Base-by-base conservation (phyloP, 2,113 vertebrate species). In the Hipposideros armiger region DNA sequence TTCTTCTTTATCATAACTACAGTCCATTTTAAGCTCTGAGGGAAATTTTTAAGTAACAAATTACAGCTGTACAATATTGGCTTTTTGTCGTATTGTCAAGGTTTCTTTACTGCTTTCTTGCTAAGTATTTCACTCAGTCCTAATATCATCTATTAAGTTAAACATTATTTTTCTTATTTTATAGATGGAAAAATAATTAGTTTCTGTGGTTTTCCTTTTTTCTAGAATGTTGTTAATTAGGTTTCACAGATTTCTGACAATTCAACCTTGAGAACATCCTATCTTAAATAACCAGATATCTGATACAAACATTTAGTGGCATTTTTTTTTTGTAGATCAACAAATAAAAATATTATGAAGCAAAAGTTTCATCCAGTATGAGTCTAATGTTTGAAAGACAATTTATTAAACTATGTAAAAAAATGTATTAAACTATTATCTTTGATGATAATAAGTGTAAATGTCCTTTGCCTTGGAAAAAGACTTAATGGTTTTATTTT, bases 121-220 rank as follows among this genome's bases (percentile, higher is more conserved):
- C 70, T 88, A 85, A 89, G 50, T 52, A 58, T 52, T 88, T 54
- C 58, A 52, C 24, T 94, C 10, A 19, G 11, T 45, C 36, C 45
- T 90, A 72, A 88, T 26, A 90, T 86, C 70, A 81, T 78, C 36
- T 86, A 42, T 14, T 88, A 62, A 83, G 26, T 92, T 62, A 84
- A 84, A 50, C 11, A 74, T 88, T 26, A 85, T 22, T 91, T 67
- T 80, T 90, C 60, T 83, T 90, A 70, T 36, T 90, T 95, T 86
- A 67, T 11, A 80, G 92, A 64, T 54, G 40, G 24, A 56, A 94
- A 91, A 77, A 42, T 45, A 76, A 82, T 67, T 20, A 64, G 30
- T 89, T 90, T 69, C 56, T 90, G 1, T 87, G 6, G 28, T 52
- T 67, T 52, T 76, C 40, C 3, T 77, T 77, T 62, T 94, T 77